Percentiles rank a stretch among this genome's conserved stretches.
phyloP scores from a whole-genome alignment of 2,113 vertebrate species.

The Taxidea taxus region DNA sequence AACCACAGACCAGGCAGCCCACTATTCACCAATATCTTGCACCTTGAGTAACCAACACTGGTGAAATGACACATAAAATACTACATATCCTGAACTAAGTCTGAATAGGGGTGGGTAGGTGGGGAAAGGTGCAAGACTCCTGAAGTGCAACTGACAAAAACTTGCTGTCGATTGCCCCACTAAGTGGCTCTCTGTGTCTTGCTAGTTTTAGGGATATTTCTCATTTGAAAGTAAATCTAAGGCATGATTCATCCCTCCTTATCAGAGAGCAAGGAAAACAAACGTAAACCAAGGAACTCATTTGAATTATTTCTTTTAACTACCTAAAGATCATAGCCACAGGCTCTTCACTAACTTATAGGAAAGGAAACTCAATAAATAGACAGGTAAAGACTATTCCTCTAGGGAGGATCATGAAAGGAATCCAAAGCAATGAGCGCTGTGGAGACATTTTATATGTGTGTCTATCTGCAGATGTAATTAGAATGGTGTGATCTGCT shows the following conservation, averaged over 20 bases:
- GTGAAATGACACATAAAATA: not conserved
- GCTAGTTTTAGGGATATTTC: conserved; percentile 9
- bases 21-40: not conserved
- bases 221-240: conserved; percentile 39
- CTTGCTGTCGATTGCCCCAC: not conserved
- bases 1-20: not conserved
- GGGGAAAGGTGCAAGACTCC: not conserved
- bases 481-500: not conserved
- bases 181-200: not conserved
- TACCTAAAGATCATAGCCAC: conserved; percentile 52
- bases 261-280: conserved; percentile 29
- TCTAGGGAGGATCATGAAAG: not conserved
- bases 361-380: conserved; percentile 33
- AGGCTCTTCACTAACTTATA: conserved; percentile 15
- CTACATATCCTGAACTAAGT: not conserved
- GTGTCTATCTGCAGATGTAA: not conserved
- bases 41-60: not conserved
- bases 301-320: conserved; percentile 51
- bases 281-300: conserved; percentile 24
- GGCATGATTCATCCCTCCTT: conserved; percentile 10
- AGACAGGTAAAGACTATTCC: not conserved
- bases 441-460: not conserved
- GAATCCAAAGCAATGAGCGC: not conserved
- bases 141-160: not conserved
- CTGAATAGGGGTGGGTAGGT: not conserved